Evolutionary conservation across 37 sponge, comb jelly and placozoan genomes (phyloP), one percentile per base, ranked within the genome.

Genomic region (Tethya wilhelma): DNA sequence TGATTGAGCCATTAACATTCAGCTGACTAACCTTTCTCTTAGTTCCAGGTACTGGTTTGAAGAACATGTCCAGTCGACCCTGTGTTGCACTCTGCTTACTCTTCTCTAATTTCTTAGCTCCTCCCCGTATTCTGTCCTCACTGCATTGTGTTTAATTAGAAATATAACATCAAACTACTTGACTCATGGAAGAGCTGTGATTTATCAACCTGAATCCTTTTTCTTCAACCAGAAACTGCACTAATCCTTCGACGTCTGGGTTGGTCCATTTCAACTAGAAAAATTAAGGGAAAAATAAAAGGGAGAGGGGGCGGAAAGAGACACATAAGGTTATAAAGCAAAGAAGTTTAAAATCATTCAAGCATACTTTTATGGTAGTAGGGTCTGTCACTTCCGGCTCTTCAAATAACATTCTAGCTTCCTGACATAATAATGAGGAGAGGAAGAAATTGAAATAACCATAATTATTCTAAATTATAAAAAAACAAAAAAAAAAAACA

Each of bases 11-110:
- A 37, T 68, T 9, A 12, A 37, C 39, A 38, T 7, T 33, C 8
- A 37, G 19, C 69, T 37, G 40, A n/a, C 49, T 38, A n/a, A 92
- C 93, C 66, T 83, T 83, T 79, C 93, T 79, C 77, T 92, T 92
- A n/a, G 36, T 57, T 11, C 64, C 79, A 59, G 70, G 49, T 29
- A 85, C 34, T 20, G 92, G 74, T 86, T 89, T 98, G 81, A 98
- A 98, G 87, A 98, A 98, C 23, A 81, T 79, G 74, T 98, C 99
- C 69, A 98, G 56, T 59, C 99, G 53, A 17, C 95, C 96, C 64
- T 98, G 99, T 44, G 95, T 98, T 1, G 96, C 75, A 40, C 83
- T 84, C 56, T 89, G 77, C 59, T 78, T 89, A 71, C 90, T 82
- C 57, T 93, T 96, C 17, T 64, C 26, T 2, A 98, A 79, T 38